Base-by-base conservation (phyloP, 1,140 invertebrate genomes). In the Heliconius hermathena region DNA sequence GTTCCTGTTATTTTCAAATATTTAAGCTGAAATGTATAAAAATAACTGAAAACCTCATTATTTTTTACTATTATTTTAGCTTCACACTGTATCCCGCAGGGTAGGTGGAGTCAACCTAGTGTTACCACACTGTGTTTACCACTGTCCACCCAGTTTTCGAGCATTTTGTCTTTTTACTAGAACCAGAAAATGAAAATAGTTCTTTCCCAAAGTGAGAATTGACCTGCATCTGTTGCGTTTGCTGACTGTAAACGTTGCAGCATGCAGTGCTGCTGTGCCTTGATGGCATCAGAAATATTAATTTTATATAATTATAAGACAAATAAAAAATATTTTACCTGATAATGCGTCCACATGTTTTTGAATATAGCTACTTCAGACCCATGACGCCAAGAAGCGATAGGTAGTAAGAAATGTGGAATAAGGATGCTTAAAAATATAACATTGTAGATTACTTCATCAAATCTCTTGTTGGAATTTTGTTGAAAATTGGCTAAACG, bases 301-400 rank as follows among this genome's bases (percentile, higher is more conserved):
- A 16, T 46, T 16, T 4, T 4, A 13, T 46, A 46, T 3, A 46
- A 46, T 33, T 57, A n/a, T 57, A 22, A 71, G 2, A 71, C 29
- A 71, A 18, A 18, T 22, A 20, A 1, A 20, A 2, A 20, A 16
- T 71, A 18, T 71, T 1, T 77, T 85, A 96, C 95, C 90, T 97
- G 96, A 89, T 96, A 96, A 89, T 96, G 96, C 3, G 96, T 96
- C 96, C 96, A 97, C 96, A 97, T 96, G 83, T 96, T 96, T 91
- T 96, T 97, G 83, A 96, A 97, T 77, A 96, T 96, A 11, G 96
- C 96, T 8, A 96, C 96, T 89, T 97, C 95, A 0, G 91, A 88
- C 1, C 96, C 96, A 84, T 96, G 96, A 0, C 96, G 94, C 96
- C 96, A 97, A 8, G 96, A 96, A 3, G 96, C 96, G n/a, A 97